Conservation (phyloP, 2,888 invertebrate species). For the Phaedon cochleariae region DNA sequence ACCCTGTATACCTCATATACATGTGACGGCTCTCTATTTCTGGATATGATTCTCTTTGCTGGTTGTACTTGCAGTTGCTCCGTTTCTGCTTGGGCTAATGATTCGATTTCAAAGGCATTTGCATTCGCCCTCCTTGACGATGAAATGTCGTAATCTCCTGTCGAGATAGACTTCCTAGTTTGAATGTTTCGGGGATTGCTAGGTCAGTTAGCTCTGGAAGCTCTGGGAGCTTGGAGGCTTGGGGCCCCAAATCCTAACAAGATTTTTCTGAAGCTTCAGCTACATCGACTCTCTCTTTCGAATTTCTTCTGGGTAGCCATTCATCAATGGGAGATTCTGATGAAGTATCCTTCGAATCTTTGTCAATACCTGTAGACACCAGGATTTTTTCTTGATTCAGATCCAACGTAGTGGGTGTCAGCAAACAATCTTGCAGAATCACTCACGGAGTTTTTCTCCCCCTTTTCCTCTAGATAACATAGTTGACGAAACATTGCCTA, state of each 20-base stretch:
- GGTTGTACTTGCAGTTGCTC: no score
- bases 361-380: slow-evolving; percentile 16
- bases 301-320: slow-evolving; percentile 26
- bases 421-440: no score
- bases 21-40: no score
- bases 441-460: no score
- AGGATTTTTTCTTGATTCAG: slow-evolving; percentile 18
- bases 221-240: no score
- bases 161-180: slow-evolving; percentile 34
- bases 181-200: neutral
- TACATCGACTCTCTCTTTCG: slow-evolving; percentile 18
- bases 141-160: slow-evolving; percentile 1
- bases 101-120: neutral
- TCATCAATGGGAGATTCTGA: slow-evolving; percentile 16
- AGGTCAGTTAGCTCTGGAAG: slow-evolving; percentile 21
- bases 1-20: no score
- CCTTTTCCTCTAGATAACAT: no score
- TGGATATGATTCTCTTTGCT: no score
- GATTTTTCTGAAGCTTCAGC: no score
- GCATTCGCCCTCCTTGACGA: slow-evolving; percentile 20
- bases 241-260: slow-evolving; percentile 16
- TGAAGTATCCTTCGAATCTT: slow-evolving; percentile 21
- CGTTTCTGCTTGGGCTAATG: no score
- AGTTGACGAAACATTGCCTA: no score
- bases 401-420: slow-evolving; percentile 19